A percentile compares a stretch with the other conserved stretches of the same genome.
Conservation (phyloP, 35 echinoderm and acorn worm genomes). For the Holothuria glaberrima region DNA sequence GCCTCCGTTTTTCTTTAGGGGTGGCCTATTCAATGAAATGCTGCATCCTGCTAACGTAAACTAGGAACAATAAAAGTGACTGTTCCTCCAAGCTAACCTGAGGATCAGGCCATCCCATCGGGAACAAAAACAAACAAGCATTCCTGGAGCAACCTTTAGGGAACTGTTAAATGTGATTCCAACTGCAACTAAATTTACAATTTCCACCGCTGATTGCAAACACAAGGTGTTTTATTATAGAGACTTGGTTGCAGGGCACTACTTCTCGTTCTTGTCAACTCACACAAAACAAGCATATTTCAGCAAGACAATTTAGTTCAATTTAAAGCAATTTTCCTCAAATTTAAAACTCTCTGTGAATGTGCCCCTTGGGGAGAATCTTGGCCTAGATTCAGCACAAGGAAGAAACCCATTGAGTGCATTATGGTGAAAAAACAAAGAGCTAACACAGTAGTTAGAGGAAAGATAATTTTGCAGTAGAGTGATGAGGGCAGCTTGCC, state of each 20-base stretch:
- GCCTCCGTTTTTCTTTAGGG: constrained; percentile 25
- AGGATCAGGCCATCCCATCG: constrained; percentile 13
- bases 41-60: constrained; percentile 27
- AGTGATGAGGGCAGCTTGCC: too few relatives aligned
- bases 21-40: constrained; percentile 41
- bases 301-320: constrained; percentile 50
- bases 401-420: background rate
- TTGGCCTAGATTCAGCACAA: constrained; percentile 20
- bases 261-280: background rate
- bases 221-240: constrained; percentile 22
- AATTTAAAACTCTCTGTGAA: constrained; percentile 50
- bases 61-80: constrained; percentile 36
- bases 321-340: constrained; percentile 53
- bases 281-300: constrained; percentile 42
- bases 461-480: too few relatives aligned
- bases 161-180: constrained; percentile 53
- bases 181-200: constrained; percentile 52
- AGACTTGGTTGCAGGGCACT: constrained; percentile 28
- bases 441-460: too few relatives aligned
- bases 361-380: constrained; percentile 36
- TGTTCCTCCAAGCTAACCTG: constrained; percentile 51
- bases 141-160: constrained; percentile 23
- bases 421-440: too few relatives aligned
- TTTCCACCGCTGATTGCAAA: constrained; percentile 48
- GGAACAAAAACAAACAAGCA: constrained; percentile 46